Conservation (phyloP, 2,888 invertebrate genomes). For the Spodoptera littoralis region DNA sequence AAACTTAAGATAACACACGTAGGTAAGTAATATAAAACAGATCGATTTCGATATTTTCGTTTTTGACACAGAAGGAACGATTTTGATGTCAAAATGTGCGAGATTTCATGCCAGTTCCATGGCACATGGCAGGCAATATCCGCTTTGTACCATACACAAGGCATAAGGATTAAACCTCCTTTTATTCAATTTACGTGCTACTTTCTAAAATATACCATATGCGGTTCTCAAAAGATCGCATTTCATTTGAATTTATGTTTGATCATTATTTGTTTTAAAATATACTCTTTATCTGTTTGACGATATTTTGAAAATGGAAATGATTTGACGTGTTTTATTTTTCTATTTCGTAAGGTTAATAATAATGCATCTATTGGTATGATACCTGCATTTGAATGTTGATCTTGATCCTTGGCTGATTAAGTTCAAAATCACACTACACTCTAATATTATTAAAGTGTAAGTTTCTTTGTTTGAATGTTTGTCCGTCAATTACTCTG, state of each 20-base stretch:
- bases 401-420: too few species aligned
- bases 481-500: too few species aligned
- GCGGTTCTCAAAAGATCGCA: constrained; percentile 7
- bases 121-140: constrained; percentile 48
- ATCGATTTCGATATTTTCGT: neutral
- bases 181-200: constrained; percentile 55
- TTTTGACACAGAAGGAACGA: neutral
- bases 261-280: constrained; percentile 16
- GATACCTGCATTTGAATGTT: too few species aligned
- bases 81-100: constrained; percentile 21
- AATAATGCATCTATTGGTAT: too few species aligned
- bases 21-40: too few species aligned
- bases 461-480: too few species aligned
- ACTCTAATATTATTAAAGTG: too few species aligned
- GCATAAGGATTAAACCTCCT: constrained; percentile 42
- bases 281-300: constrained; percentile 1
- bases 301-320: neutral
- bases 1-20: too few species aligned
- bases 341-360: too few species aligned
- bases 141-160: constrained; percentile 37
- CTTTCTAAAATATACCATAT: constrained; percentile 31
- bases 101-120: constrained; percentile 25
- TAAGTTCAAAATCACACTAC: too few species aligned
- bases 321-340: neutral
- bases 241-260: constrained; percentile 31